These are phyloP conservation scores for Drosophila truncata DNA, from an alignment of 1,140 invertebrate genomes.

Conservation along the genomic window DNA sequence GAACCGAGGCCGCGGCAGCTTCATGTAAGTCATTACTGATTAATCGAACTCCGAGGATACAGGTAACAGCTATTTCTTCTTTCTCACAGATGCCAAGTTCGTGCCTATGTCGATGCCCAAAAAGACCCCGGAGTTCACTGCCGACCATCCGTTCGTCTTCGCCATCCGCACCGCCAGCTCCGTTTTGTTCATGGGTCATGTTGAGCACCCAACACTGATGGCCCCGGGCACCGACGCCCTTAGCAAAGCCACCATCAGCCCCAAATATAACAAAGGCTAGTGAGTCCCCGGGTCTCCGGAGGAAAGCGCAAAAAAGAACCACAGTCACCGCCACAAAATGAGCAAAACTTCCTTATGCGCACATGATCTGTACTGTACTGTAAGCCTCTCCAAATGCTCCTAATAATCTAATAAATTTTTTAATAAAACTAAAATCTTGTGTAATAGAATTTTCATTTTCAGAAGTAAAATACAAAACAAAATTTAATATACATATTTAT, in stretches of 20 bases:
- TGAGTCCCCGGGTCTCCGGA: not conserved
- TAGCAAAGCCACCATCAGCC: not conserved
- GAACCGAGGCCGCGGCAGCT: constrained; percentile 75
- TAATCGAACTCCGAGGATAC: not conserved
- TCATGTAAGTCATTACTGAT: constrained; percentile 52
- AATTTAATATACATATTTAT: too few species aligned
- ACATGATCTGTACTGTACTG: too few species aligned
- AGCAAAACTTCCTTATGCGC: constrained; percentile 51
- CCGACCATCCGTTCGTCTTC: constrained; percentile 78
- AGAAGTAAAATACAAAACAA: not conserved
- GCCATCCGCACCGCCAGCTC: constrained; percentile 67
- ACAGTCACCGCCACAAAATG: constrained; percentile 29
- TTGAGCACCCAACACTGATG: constrained; percentile 55
- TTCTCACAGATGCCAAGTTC: constrained; percentile 69
- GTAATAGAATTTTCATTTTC: not conserved
- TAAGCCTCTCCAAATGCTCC: too few species aligned
- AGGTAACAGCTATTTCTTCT: not conserved
- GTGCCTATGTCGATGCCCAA: constrained; percentile 72
- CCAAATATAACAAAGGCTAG: not conserved
- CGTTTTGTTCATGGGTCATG: constrained; percentile 78
- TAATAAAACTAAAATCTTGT: not conserved
- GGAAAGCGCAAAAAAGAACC: constrained; percentile 9
- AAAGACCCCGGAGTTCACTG: constrained; percentile 62
- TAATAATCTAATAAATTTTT: not conserved
- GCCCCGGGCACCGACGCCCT: not conserved